These are phyloP conservation scores for Nothura maculosa DNA, from an alignment of 2,797 vertebrate species.

Conservation along the genomic window DNA sequence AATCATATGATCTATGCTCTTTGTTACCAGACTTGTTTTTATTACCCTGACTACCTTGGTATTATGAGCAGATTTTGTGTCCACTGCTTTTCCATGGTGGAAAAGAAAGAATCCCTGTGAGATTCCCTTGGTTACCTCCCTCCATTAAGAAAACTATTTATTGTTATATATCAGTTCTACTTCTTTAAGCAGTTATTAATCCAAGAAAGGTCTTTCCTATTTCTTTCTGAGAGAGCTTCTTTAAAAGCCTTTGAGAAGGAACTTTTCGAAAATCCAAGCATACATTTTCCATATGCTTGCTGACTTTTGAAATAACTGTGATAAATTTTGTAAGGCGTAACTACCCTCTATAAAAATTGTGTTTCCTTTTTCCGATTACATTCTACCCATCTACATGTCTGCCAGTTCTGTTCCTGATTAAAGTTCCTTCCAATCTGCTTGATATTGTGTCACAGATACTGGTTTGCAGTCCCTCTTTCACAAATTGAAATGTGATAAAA, in stretches of 20 bases:
- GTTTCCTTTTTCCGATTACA: constrained; percentile 8
- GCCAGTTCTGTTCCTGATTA: constrained; percentile 33
- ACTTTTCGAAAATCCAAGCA: not conserved
- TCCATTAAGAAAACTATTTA: not conserved
- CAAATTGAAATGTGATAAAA: not conserved
- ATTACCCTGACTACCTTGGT: not conserved
- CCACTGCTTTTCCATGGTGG: not conserved
- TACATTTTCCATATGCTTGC: not conserved
- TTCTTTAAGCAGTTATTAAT: not conserved
- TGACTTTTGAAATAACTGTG: not conserved
- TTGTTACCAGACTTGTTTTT: not conserved
- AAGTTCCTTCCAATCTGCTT: constrained; percentile 20
- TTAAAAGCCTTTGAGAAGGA: not conserved
- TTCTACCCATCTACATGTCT: not conserved
- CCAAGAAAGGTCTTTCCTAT: not conserved
- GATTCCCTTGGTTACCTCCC: not conserved
- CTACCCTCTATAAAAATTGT: not conserved
- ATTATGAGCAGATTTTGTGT: not conserved
- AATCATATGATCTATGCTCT: not conserved
- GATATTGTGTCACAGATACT: not conserved
- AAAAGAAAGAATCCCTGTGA: not conserved
- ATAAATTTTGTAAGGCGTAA: constrained; percentile 32
- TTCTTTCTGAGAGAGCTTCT: not conserved
- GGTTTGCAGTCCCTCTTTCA: not conserved
- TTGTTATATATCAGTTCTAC: not conserved